phyloP scores from a whole-genome alignment of 1,140 invertebrate species.

The Neodiprion pinetum region DNA sequence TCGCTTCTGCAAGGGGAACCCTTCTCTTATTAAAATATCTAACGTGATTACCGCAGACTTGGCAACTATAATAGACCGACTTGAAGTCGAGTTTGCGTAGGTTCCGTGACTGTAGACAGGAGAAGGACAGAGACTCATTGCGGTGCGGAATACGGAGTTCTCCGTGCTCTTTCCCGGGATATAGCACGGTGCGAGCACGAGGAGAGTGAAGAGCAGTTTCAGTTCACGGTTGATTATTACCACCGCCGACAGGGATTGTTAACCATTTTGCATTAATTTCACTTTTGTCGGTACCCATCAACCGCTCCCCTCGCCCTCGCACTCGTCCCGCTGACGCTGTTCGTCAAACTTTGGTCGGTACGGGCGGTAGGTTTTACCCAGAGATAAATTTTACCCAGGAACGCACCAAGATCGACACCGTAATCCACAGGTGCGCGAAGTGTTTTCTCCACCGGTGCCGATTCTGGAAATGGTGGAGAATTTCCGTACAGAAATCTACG shows the following conservation, averaged over 20 bases:
- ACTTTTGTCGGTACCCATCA: not conserved
- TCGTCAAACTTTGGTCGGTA: not conserved
- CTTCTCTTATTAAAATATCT: conserved; percentile 59
- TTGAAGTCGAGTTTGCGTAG: conserved; percentile 48
- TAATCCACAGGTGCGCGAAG: not conserved
- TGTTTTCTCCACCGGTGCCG: not conserved
- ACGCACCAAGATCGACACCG: not conserved
- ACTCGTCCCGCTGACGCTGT: no score
- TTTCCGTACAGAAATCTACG: no score
- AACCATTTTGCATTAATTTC: conserved; percentile 7
- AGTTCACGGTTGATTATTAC: conserved; percentile 3
- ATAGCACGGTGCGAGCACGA: not conserved
- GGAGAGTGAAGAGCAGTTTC: conserved; percentile 4
- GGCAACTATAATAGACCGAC: conserved; percentile 55
- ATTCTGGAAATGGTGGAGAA: no score
- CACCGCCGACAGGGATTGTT: conserved; percentile 4
- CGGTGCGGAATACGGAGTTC: no score
- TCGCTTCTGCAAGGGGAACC: not conserved
- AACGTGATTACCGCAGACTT: conserved; percentile 57
- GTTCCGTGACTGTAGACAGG: conserved; percentile 15
- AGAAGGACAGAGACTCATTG: no score
- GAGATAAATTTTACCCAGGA: not conserved
- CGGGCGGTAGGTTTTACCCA: not conserved
- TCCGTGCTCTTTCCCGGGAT: no score
- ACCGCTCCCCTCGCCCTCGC: not conserved